Percentiles rank a stretch among this genome's conserved stretches.
These are phyloP conservation scores for Cassiopea andromeda DNA, from an alignment of 30 jellyfish, hydroid and myxozoan species.

Conservation along the genomic window DNA sequence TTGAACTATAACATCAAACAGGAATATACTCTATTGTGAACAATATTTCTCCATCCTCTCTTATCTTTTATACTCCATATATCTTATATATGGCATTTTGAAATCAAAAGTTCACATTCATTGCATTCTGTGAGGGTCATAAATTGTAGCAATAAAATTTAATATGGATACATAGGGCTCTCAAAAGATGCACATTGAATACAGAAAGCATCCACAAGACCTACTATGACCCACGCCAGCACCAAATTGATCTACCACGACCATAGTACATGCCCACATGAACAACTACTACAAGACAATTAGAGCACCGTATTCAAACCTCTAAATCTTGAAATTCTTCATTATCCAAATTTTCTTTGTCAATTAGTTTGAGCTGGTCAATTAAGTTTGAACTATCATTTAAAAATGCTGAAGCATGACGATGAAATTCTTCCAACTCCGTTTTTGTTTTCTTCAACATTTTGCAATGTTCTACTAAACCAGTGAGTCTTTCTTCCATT, in stretches of 20 bases:
- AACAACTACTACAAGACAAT: too few relatives aligned
- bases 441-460: conserved; percentile 61
- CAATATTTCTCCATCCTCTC: too few relatives aligned
- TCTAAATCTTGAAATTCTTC: conserved; percentile 25
- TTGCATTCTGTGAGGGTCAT: not conserved
- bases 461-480: conserved; percentile 32
- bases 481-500: conserved; percentile 56
- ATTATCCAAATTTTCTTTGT: not conserved
- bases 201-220: too few relatives aligned
- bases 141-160: too few relatives aligned
- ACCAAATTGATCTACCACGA: too few relatives aligned
- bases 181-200: too few relatives aligned
- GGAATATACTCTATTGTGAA: too few relatives aligned
- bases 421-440: conserved; percentile 52
- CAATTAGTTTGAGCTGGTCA: conserved; percentile 15
- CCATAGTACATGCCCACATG: too few relatives aligned
- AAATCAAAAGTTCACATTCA: not conserved
- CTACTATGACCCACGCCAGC: too few relatives aligned
- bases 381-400: conserved; percentile 27
- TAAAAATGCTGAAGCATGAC: conserved; percentile 9
- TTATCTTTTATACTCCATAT: too few relatives aligned
- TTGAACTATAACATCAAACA: not conserved
- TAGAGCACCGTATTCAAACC: not conserved
- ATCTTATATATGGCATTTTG: not conserved
- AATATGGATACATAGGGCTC: too few relatives aligned